Conservation (phyloP, 2,888 invertebrate species). For the Eucriotettix oculatus region DNA sequence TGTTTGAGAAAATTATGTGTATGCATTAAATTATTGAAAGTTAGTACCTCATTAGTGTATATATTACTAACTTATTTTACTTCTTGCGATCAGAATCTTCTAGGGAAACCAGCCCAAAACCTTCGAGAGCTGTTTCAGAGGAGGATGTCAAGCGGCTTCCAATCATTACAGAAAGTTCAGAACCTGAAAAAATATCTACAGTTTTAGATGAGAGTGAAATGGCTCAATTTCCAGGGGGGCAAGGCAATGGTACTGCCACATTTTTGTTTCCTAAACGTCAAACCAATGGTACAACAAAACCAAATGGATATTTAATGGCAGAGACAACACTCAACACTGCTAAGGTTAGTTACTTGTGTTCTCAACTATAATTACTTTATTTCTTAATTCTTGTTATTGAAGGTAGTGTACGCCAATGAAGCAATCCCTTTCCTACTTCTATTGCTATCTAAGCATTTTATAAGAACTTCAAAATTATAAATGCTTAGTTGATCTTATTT, state of each 20-base stretch:
- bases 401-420: no score
- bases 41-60: no score
- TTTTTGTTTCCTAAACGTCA: slow-evolving; percentile 12
- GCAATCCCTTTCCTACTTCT: no score
- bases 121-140: slow-evolving; percentile 43
- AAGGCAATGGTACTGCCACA: slow-evolving; percentile 1
- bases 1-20: slow-evolving; percentile 18
- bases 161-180: slow-evolving; percentile 50
- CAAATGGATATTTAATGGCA: slow-evolving; percentile 19
- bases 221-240: slow-evolving; percentile 28
- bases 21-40: no score
- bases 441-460: no score
- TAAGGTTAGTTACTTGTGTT: background rate
- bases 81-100: slow-evolving; percentile 31
- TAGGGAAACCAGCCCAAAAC: slow-evolving; percentile 39
- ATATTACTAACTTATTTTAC: background rate
- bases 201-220: slow-evolving; percentile 19
- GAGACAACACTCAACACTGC: slow-evolving; percentile 13
- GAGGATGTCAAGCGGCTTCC: slow-evolving; percentile 33
- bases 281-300: slow-evolving; percentile 9
- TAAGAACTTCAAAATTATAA: no score
- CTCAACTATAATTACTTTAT: no score
- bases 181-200: slow-evolving; percentile 32
- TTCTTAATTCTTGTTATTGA: no score
- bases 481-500: no score